A percentile compares a stretch with the other conserved stretches of the same genome.
These are phyloP conservation scores for Polypterus senegalus DNA, from an alignment of 2,113 vertebrate species.

Conservation along the genomic window DNA sequence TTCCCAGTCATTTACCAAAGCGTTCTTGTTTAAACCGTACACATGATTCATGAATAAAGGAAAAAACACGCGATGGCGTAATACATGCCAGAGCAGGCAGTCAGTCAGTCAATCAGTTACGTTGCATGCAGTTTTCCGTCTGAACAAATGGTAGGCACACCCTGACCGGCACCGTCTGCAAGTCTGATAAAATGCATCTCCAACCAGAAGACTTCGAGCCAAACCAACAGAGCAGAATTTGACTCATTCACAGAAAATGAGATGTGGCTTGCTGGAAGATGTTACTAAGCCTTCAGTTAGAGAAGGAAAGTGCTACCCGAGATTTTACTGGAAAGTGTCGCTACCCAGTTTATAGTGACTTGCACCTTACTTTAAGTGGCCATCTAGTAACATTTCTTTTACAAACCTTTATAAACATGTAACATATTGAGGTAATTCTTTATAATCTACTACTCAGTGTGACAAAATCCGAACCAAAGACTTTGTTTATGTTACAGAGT, in stretches of 20 bases:
- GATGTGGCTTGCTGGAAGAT: conserved; percentile 33
- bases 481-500: no score
- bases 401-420: no score
- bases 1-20: no score
- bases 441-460: no score
- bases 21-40: no score
- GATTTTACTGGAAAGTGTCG: conserved; percentile 10
- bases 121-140: conserved; percentile 11
- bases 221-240: conserved; percentile 18
- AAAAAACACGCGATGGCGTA: neutral
- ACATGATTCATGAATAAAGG: neutral
- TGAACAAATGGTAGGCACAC: conserved; percentile 11
- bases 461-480: no score
- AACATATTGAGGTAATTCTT: no score
- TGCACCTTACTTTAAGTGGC: no score
- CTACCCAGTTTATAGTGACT: no score
- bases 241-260: conserved; percentile 22
- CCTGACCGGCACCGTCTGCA: conserved; percentile 18
- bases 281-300: conserved; percentile 22
- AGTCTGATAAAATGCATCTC: conserved; percentile 5
- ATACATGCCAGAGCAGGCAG: conserved; percentile 22
- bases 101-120: conserved; percentile 4
- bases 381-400: no score
- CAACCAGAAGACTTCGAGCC: conserved; percentile 7
- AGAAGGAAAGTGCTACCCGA: conserved; percentile 27